These are phyloP conservation scores for Pelobates cultripes DNA, from an alignment of 2,797 vertebrate species.

Conservation along the genomic window DNA sequence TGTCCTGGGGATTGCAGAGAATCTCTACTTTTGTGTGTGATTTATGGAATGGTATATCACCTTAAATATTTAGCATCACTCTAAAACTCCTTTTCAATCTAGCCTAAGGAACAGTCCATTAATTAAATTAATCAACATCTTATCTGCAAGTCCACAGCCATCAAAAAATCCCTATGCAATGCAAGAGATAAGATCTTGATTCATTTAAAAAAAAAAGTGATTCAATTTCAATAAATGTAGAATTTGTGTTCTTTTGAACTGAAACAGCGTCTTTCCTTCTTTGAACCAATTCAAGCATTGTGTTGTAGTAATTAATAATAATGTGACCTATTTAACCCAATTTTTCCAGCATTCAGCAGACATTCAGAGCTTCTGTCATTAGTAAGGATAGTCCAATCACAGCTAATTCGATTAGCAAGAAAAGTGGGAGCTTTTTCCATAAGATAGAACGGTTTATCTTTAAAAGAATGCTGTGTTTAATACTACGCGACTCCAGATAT, in stretches of 20 bases:
- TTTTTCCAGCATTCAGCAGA: not conserved
- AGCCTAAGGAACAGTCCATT: not conserved
- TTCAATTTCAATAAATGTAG: not conserved
- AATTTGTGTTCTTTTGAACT: not conserved
- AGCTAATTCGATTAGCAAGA: not conserved
- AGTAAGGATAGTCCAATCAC: constrained; percentile 2
- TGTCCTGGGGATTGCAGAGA: too few relatives aligned
- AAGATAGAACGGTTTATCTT: not conserved
- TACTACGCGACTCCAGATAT: not conserved
- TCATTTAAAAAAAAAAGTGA: not conserved
- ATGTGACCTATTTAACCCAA: constrained; percentile 3
- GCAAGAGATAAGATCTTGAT: not conserved
- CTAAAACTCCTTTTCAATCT: too few relatives aligned
- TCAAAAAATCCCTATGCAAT: not conserved
- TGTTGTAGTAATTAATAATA: not conserved
- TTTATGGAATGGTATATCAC: too few relatives aligned
- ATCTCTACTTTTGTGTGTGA: too few relatives aligned
- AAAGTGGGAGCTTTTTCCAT: not conserved
- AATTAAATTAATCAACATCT: not conserved
- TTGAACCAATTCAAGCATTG: not conserved
- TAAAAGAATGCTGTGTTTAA: not conserved
- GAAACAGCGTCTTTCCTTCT: not conserved
- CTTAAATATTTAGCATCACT: too few relatives aligned
- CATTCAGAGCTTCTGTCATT: constrained; percentile 5
- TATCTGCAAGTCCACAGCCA: not conserved